These are phyloP conservation scores for Trissoscelio sp. DNA, from an alignment of 2,888 invertebrate species.

Conservation along the genomic window DNA sequence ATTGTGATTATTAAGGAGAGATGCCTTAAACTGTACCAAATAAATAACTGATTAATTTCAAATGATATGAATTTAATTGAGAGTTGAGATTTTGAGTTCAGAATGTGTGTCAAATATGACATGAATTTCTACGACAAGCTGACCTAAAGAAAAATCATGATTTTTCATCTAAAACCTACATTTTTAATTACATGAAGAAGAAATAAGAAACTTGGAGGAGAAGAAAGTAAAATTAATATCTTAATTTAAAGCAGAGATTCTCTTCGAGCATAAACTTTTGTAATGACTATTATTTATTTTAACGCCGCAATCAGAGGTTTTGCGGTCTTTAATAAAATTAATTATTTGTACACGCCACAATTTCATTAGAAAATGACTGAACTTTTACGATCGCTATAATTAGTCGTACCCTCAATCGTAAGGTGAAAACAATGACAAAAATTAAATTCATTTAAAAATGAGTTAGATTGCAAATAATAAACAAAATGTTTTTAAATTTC, in stretches of 20 bases:
- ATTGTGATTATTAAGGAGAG: neutral
- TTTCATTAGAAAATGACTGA: constrained; percentile 1
- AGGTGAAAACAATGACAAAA: constrained; percentile 4
- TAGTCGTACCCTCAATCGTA: constrained; percentile 1
- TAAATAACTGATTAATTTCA: no score
- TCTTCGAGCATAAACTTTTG: neutral
- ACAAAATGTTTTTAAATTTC: no score
- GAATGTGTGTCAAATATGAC: constrained; percentile 7
- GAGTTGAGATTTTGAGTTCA: neutral
- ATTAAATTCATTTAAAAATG: no score
- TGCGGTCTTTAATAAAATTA: neutral
- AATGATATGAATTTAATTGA: no score
- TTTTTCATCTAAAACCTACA: constrained; percentile 13
- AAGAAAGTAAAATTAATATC: constrained; percentile 18
- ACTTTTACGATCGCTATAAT: neutral
- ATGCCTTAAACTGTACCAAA: no score
- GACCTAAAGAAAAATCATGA: constrained; percentile 1
- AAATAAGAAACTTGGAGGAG: neutral
- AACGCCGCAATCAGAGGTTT: neutral
- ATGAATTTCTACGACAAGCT: constrained; percentile 4
- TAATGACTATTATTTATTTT: constrained; percentile 4
- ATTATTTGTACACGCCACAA: neutral
- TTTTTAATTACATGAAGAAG: constrained; percentile 4
- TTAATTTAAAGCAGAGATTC: neutral
- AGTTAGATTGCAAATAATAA: no score